A percentile compares a stretch with the other conserved stretches of the same genome.
phyloP scores from a whole-genome alignment of 2,113 vertebrate species.

The Pelecanus crispus region DNA sequence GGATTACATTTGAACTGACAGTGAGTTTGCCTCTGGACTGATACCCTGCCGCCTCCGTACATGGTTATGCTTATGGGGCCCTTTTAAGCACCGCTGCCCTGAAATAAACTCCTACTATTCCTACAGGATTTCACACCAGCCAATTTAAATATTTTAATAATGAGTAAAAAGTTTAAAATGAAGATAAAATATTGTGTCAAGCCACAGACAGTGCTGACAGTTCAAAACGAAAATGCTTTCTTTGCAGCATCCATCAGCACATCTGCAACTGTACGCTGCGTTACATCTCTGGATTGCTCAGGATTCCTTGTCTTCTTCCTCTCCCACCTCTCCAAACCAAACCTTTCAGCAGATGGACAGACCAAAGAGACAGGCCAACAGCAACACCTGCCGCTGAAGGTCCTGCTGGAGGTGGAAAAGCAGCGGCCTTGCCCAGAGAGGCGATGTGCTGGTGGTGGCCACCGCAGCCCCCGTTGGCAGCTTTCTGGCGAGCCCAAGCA shows the following conservation, averaged over 20 bases:
- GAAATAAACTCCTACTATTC: constrained; percentile 61
- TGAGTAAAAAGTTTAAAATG: constrained; percentile 56
- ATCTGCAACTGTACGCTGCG: neutral
- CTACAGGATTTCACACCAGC: constrained; percentile 45
- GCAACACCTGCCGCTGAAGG: neutral
- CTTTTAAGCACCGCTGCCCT: constrained; percentile 36
- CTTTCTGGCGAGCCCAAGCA: neutral
- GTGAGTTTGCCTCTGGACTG: constrained; percentile 34
- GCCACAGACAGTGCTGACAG: constrained; percentile 63
- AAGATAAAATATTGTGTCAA: constrained; percentile 55
- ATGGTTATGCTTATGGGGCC: constrained; percentile 18
- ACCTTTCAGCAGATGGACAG: neutral
- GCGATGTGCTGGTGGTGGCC: neutral
- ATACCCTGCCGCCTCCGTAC: constrained; percentile 27
- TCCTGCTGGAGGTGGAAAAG: neutral
- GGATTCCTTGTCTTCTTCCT: neutral
- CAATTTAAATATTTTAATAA: constrained; percentile 68
- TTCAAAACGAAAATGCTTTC: constrained; percentile 59
- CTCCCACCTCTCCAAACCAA: neutral
- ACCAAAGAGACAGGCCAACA: neutral
- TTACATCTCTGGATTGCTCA: neutral
- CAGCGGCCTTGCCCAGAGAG: neutral
- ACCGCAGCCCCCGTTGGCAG: fast-evolving
- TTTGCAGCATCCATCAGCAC: constrained; percentile 30
- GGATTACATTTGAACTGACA: constrained; percentile 59